Conservation (phyloP, 23 tunicate species). For the Clavelina lepadiformis region DNA sequence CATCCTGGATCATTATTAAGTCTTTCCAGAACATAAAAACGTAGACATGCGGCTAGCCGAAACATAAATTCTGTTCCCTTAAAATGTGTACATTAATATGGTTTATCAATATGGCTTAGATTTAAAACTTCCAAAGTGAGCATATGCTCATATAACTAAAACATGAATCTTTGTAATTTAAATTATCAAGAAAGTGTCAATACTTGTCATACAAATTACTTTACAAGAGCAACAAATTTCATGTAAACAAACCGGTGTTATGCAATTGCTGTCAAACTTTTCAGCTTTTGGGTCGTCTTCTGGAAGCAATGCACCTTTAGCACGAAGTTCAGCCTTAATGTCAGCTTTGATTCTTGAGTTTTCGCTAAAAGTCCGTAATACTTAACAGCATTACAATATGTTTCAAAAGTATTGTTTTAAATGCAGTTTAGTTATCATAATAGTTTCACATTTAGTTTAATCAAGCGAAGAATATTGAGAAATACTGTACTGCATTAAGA, state of each 20-base stretch:
- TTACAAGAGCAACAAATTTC: background rate
- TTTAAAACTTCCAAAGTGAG: no score
- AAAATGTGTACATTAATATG: no score
- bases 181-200: no score
- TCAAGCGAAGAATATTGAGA: background rate
- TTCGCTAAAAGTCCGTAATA: conserved; percentile 40
- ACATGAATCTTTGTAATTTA: no score
- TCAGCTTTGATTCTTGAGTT: conserved; percentile 47
- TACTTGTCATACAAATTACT: background rate
- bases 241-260: conserved; percentile 65
- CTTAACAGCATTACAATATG: background rate
- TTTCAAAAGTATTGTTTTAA: background rate
- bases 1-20: conserved; percentile 91
- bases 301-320: conserved; percentile 51
- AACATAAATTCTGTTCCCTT: conserved; percentile 96
- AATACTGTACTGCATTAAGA: no score
- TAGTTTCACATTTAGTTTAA: background rate
- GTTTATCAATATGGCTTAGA: background rate
- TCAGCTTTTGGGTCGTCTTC: conserved; percentile 82
- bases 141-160: no score
- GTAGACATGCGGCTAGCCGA: conserved; percentile 76
- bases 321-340: conserved; percentile 51
- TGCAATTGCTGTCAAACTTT: conserved; percentile 94
- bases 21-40: conserved; percentile 81
- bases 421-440: background rate